These are phyloP conservation scores for Anolis sagrei DNA, from an alignment of 2,113 vertebrate genomes.

Conservation along the genomic window DNA sequence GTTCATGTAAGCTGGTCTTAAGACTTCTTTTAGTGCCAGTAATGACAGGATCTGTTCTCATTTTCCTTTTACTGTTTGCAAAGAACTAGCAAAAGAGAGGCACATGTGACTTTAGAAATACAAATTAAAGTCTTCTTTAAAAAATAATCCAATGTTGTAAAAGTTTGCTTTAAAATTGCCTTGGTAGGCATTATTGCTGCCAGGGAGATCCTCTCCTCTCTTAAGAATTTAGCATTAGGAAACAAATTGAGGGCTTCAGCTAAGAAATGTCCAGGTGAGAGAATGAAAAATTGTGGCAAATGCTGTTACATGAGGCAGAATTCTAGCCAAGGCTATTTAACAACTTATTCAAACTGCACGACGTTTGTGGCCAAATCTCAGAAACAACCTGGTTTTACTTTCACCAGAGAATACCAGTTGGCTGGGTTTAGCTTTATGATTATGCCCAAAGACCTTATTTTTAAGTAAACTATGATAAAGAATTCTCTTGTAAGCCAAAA, in stretches of 20 bases:
- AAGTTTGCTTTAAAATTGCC: constrained; percentile 2
- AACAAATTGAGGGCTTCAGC: neutral
- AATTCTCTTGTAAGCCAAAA: constrained; percentile 15
- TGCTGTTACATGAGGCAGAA: neutral
- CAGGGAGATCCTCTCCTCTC: neutral
- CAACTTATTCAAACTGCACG: neutral
- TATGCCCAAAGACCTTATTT: neutral
- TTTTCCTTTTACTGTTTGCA: neutral
- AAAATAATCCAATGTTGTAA: neutral
- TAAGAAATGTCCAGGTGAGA: neutral
- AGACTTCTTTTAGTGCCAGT: constrained; percentile 2
- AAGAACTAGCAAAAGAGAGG: neutral
- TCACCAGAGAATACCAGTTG: neutral
- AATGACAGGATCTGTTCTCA: neutral
- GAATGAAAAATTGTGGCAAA: neutral
- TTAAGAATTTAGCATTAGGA: neutral
- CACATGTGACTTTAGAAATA: neutral
- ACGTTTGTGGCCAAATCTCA: rapidly evolving
- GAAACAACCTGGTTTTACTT: neutral
- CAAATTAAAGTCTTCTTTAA: neutral
- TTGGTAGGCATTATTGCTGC: neutral
- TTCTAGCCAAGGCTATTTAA: neutral
- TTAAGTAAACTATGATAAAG: constrained; percentile 18
- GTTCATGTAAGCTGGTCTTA: neutral
- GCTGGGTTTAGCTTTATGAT: neutral